phyloP scores from a whole-genome alignment of 1,140 invertebrate genomes.

The Aphidius ervi region DNA sequence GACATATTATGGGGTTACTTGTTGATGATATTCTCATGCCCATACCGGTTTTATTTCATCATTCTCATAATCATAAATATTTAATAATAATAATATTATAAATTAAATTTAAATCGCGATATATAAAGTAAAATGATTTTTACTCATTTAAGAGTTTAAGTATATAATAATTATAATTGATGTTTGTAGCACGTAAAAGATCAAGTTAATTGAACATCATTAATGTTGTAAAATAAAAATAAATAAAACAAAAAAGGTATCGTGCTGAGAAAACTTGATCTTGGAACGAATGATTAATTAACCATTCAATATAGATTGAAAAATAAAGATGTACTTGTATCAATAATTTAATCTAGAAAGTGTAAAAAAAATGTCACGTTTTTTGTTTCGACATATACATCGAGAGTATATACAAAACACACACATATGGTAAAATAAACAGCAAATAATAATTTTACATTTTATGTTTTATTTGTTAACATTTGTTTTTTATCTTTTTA shows the following conservation, averaged over 20 bases:
- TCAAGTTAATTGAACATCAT: slow-evolving; percentile 7
- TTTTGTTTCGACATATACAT: too few relatives aligned
- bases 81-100: neutral
- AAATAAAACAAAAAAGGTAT: too few relatives aligned
- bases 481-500: too few relatives aligned
- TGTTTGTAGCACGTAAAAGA: slow-evolving; percentile 2
- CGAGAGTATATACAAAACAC: too few relatives aligned
- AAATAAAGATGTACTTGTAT: too few relatives aligned
- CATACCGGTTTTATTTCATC: slow-evolving; percentile 12
- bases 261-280: neutral
- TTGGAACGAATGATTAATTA: neutral
- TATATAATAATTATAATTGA: slow-evolving; percentile 11
- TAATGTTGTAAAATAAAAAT: neutral
- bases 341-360: too few relatives aligned
- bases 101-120: neutral
- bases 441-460: too few relatives aligned
- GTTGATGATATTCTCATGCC: slow-evolving; percentile 7
- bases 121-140: neutral
- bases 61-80: neutral
- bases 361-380: too few relatives aligned
- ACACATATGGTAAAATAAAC: too few relatives aligned
- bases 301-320: too few relatives aligned
- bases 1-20: slow-evolving; percentile 14
- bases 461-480: too few relatives aligned
- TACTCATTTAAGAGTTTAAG: neutral